phyloP scores from a whole-genome alignment of 2,888 invertebrate genomes.

The Drosophila mercatorum region DNA sequence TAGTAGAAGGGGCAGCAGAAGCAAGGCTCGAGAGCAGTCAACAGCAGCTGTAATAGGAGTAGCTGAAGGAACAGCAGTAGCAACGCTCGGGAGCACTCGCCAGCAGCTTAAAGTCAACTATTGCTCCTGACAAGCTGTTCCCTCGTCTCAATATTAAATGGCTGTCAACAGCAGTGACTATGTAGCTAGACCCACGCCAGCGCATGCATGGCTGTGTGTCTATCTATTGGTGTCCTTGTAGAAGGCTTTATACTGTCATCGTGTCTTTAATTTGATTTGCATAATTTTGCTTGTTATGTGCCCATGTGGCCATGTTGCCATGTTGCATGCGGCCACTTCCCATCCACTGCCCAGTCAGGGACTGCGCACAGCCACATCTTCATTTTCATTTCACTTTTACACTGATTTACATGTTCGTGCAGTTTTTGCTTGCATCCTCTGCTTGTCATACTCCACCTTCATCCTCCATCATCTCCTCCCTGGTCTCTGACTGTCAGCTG shows the following conservation, averaged over 20 bases:
- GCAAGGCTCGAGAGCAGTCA: not conserved
- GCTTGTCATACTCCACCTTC: constrained; percentile 42
- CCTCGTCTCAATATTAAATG: constrained; percentile 14
- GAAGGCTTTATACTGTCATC: constrained; percentile 78
- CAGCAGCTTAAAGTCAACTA: constrained; percentile 43
- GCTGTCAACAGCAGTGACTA: constrained; percentile 27
- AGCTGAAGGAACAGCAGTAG: not conserved
- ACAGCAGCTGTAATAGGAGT: constrained; percentile 4
- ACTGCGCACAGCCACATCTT: constrained; percentile 27
- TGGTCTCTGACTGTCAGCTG: constrained; percentile 55
- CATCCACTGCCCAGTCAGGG: constrained; percentile 3
- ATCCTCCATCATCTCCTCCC: not conserved
- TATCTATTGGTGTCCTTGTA: constrained; percentile 50
- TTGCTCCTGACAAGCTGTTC: constrained; percentile 28
- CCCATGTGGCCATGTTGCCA: constrained; percentile 14
- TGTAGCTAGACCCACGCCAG: not conserved
- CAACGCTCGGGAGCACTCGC: constrained; percentile 13
- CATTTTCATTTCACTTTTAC: constrained; percentile 49
- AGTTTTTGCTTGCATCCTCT: constrained; percentile 48
- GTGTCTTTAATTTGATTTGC: constrained; percentile 81
- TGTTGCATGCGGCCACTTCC: not conserved
- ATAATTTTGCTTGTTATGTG: constrained; percentile 75
- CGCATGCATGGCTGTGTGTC: not conserved
- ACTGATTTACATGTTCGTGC: constrained; percentile 55
- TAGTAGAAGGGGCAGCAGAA: not conserved